phyloP scores from a whole-genome alignment of 23 tunicate species.

The Trididemnum nubilum region DNA sequence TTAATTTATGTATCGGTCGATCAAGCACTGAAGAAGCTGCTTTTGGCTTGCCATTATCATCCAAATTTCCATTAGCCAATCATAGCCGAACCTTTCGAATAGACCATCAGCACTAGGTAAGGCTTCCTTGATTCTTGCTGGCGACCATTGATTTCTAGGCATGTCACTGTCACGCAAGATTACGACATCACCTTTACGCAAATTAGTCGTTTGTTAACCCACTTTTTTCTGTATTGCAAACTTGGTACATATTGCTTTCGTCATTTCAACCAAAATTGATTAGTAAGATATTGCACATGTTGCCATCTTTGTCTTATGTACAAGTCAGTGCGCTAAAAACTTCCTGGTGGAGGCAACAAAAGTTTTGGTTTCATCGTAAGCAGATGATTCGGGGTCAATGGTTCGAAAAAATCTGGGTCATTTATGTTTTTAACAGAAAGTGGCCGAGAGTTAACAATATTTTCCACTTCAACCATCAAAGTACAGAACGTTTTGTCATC shows the following conservation, averaged over 20 bases:
- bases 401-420: neutral
- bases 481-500: constrained; percentile 26
- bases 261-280: constrained; percentile 34
- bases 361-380: constrained; percentile 23
- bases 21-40: neutral
- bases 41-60: neutral
- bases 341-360: constrained; percentile 31
- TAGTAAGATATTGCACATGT: constrained; percentile 24
- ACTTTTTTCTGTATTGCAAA: neutral
- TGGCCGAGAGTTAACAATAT: constrained; percentile 25
- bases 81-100: constrained; percentile 10
- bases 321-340: constrained; percentile 3
- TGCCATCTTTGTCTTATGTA: constrained; percentile 16
- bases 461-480: constrained; percentile 20
- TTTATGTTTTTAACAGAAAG: neutral
- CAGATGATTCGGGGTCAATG: constrained; percentile 40
- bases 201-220: neutral
- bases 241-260: constrained; percentile 21
- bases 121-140: neutral
- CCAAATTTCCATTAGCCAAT: neutral
- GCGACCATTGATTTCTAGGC: constrained; percentile 14
- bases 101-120: constrained; percentile 8
- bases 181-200: constrained; percentile 21
- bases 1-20: constrained; percentile 22
- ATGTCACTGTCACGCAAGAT: neutral